Percentiles rank a stretch among this genome's conserved stretches.
phyloP scores from a whole-genome alignment of 2,797 vertebrate genomes.

The Hafferia zeledoni region DNA sequence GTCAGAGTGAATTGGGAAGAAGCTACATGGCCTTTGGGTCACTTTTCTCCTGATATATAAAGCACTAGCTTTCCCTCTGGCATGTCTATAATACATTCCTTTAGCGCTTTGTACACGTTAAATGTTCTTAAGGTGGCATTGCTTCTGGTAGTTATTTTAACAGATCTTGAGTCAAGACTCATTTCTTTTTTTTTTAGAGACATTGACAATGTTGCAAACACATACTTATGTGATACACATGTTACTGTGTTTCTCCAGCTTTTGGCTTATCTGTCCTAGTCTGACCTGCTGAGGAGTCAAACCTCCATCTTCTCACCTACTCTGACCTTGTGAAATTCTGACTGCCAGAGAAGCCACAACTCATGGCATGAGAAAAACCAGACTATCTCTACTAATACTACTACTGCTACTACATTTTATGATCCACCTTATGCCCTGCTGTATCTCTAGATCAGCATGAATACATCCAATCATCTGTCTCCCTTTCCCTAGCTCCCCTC shows the following conservation, averaged over 20 bases:
- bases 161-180: not conserved
- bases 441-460: not conserved
- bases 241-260: not conserved
- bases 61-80: conserved; percentile 1
- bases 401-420: not conserved
- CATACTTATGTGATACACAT: not conserved
- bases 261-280: not conserved
- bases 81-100: not conserved
- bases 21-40: not conserved
- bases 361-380: not conserved
- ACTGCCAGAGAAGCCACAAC: not conserved
- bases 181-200: not conserved
- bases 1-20: not conserved
- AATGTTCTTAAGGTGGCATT: not conserved
- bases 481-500: not conserved
- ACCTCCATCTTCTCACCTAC: not conserved
- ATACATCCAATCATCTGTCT: not conserved
- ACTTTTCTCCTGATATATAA: not conserved
- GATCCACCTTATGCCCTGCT: not conserved
- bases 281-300: not conserved
- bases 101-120: not conserved
- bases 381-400: not conserved
- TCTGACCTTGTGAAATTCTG: not conserved
- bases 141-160: not conserved
- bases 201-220: not conserved